phyloP scores from a whole-genome alignment of 92 coral and sea anemone genomes.

The Zoanthus sansibaricus region DNA sequence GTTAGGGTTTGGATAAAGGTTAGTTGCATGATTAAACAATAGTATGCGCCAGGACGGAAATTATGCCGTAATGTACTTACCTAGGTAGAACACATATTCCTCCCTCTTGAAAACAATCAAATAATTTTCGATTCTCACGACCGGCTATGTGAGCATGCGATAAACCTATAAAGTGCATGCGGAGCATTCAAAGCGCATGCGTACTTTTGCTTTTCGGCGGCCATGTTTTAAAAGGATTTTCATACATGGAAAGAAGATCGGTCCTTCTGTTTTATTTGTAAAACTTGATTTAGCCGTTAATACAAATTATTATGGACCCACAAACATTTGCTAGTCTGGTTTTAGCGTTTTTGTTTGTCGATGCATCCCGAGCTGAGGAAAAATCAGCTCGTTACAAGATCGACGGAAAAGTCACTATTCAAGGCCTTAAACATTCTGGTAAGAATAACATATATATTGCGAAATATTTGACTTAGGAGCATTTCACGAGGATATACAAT shows the following conservation, averaged over 20 bases:
- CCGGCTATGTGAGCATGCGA: background rate
- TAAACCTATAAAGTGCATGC: background rate
- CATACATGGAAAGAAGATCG: background rate
- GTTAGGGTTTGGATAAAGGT: too few species aligned
- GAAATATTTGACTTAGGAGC: background rate
- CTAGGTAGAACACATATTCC: background rate
- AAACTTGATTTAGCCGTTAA: background rate
- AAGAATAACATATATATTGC: constrained; percentile 33
- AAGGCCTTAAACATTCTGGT: constrained; percentile 90
- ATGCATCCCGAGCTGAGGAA: constrained; percentile 66
- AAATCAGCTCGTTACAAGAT: constrained; percentile 83
- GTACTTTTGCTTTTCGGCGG: background rate
- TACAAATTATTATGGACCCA: constrained; percentile 16
- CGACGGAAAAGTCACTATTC: constrained; percentile 90
- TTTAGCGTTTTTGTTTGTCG: constrained; percentile 58
- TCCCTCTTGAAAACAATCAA: background rate
- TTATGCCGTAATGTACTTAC: background rate
- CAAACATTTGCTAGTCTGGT: constrained; percentile 19
- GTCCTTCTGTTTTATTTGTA: background rate
- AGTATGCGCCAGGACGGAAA: background rate
- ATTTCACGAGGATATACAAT: too few species aligned
- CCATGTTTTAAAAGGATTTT: constrained; percentile 21
- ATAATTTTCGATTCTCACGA: too few species aligned
- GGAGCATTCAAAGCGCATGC: background rate
- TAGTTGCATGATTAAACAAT: background rate